Evolutionary conservation across 1,140 invertebrate genomes (phyloP).

Genomic region (Conopomorpha cramerella): DNA sequence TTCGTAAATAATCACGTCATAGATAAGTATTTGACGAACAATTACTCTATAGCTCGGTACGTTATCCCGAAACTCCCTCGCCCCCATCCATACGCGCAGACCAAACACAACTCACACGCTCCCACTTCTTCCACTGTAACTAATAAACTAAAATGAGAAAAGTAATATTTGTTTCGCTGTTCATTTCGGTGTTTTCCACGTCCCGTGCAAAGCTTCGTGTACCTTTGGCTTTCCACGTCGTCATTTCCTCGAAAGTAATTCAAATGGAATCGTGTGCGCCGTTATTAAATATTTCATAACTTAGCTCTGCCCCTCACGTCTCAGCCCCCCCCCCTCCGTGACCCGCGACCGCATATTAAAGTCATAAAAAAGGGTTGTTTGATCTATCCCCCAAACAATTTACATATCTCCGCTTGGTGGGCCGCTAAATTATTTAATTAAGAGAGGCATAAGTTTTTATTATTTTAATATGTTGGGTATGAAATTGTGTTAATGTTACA

Average conservation of each 20-base stretch:
- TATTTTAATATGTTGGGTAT: conserved; percentile 57
- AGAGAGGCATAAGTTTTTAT: conserved; percentile 64
- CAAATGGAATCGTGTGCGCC: conserved; percentile 59
- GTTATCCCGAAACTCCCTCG: too few species aligned
- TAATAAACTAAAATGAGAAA: conserved; percentile 1
- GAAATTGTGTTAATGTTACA: conserved; percentile 58
- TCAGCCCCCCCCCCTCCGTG: conserved; percentile 19
- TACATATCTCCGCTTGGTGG: conserved; percentile 56
- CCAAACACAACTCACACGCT: too few species aligned
- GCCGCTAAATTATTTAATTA: conserved; percentile 63
- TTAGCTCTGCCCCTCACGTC: conserved; percentile 29
- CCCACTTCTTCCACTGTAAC: too few species aligned
- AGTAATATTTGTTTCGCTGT: conserved; percentile 17
- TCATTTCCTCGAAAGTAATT: conserved; percentile 61
- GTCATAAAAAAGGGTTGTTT: conserved; percentile 64
- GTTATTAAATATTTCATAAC: conserved; percentile 62
- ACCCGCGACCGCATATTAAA: conserved; percentile 59
- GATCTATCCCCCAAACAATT: conserved; percentile 63
- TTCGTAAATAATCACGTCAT: too few species aligned
- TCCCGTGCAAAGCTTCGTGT: conserved; percentile 13
- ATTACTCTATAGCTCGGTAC: too few species aligned
- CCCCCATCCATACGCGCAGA: too few species aligned
- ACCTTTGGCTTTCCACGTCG: conserved; percentile 34
- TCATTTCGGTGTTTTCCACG: conserved; percentile 15
- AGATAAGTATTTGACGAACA: too few species aligned